Evolutionary conservation across 30 jellyfish, hydroid and myxozoan genomes (phyloP), one percentile per base, ranked within the genome.

Genomic region (Turritopsis dohrnii): DNA sequence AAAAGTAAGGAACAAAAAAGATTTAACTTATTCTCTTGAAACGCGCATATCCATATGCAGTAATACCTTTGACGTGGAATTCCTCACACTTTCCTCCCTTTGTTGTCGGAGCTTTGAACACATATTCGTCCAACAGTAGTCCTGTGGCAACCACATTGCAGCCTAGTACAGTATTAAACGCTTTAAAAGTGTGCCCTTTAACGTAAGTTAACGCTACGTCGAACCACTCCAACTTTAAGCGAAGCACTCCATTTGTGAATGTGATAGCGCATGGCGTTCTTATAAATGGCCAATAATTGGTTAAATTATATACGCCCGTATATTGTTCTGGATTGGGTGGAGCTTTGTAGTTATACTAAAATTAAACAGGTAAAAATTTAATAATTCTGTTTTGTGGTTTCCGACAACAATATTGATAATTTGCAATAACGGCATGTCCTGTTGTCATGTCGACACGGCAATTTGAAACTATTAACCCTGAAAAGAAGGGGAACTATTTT

Each of bases 21-120:
- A 41, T 41, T 41, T 13, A 41, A 41, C 9, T 69, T 69, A 69
- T 69, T 69, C 77, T 69, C 9, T n/a, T 27, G 30, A 69, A 69
- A 23, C 30, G 77, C 8, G 30, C 31, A 27, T 69, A 69, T n/a
- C 77, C 77, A 27, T n/a, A 69, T 21, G 77, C 28, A n/a, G 77
- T n/a, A 9, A 69, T 27, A 69, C 77, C 77, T n/a, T 69, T 69
- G 16, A 69, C 30, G 77, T 69, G 77, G 77, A 69, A 69, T n/a
- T 27, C 30, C 0, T 23, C 31, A 69, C 77, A 69, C 77, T 69
- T 69, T 19, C 77, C 77, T 8, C 30, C 77, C 19, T 69, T 27
- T 9, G 31, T 69, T 69, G 0, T n/a, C 77, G 77, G 77, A 9
- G 77, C 31, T n/a, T 23, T n/a, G 30, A 69, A 69, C 28, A n/a